Percentiles rank a stretch among this genome's conserved stretches.
Conservation (phyloP, 2,113 vertebrate genomes). For the Microcebus murinus region DNA sequence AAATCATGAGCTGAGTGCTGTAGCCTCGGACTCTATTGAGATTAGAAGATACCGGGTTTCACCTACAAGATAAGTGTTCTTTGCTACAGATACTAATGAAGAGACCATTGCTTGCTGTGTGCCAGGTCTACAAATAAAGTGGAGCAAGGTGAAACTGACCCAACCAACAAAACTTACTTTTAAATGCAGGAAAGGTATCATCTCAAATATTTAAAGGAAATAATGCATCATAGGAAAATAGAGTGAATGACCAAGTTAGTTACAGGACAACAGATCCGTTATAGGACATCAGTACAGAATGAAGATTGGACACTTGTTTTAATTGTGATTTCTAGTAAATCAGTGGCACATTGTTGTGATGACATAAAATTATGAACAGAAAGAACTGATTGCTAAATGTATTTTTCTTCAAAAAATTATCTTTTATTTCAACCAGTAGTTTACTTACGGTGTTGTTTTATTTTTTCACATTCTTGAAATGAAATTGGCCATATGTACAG, state of each 20-base stretch:
- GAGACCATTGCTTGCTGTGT: not conserved
- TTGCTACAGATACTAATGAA: not conserved
- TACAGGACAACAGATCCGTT: not conserved
- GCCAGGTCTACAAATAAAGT: not conserved
- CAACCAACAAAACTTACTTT: not conserved
- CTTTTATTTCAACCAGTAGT: not conserved
- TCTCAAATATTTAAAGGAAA: not conserved
- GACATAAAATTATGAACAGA: not conserved
- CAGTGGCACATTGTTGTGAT: not conserved
- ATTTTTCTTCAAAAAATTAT: not conserved
- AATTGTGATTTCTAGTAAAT: not conserved
- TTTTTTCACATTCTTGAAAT: not conserved
- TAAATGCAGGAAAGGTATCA: not conserved
- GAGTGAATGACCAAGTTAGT: not conserved
- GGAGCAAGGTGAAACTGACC: not conserved
- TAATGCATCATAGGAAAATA: not conserved
- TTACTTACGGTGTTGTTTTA: not conserved
- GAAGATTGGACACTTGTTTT: not conserved
- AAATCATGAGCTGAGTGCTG: not conserved
- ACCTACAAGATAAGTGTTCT: not conserved
- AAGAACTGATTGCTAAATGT: not conserved
- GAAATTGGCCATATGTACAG: not conserved
- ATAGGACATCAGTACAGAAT: not conserved
- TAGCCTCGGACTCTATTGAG: constrained; percentile 38
- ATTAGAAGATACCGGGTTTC: constrained; percentile 49